Evolutionary conservation across 1,140 invertebrate species (phyloP), one percentile per base, ranked within the genome.

Genomic region (Anastrepha ludens): DNA sequence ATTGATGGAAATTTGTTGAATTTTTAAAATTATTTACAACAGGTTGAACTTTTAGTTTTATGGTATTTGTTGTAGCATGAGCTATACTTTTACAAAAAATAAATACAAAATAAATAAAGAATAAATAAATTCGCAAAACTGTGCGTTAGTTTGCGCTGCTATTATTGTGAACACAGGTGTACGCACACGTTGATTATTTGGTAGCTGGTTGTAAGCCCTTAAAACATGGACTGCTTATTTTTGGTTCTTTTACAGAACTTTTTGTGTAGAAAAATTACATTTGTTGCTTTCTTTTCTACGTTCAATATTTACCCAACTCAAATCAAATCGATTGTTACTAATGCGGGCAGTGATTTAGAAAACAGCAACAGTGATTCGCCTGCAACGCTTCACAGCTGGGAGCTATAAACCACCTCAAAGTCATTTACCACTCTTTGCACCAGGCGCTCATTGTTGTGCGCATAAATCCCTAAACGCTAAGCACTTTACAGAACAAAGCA

Each of bases 271-370:
- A 29, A 29, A 29, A 29, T 29, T 29, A 29, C 29, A 29, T 29
- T 29, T 74, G 20, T 74, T 74, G 20, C 20, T 74, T 74, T 74
- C 39, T 74, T 74, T 4, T 74, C 15, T 39, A 1, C 6, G 15
- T 39, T 59, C n/a, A 86, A 60, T 74, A 39, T 29, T 55, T 81
- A 55, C 41, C 39, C 85, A 4, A 60, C 39, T 59, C 29, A 78
- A 88, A 59, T 86, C 87, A 88, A 88, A 88, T 88, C 87, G 87
- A 62, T 88, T 86, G 85, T 86, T 47, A 88, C 85, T 88, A 88
- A 88, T 88, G 85, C 87, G 78, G 15, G 87, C 87, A 88, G 60
- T 88, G 87, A 88, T 88, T 88, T 88, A 88, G 87, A 86, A 86
- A 88, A 78, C 58, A 74, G 41, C 65, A 81, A 78, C 47, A 86